phyloP scores from a whole-genome alignment of 2,113 vertebrate genomes.

The Argyrosomus japonicus region DNA sequence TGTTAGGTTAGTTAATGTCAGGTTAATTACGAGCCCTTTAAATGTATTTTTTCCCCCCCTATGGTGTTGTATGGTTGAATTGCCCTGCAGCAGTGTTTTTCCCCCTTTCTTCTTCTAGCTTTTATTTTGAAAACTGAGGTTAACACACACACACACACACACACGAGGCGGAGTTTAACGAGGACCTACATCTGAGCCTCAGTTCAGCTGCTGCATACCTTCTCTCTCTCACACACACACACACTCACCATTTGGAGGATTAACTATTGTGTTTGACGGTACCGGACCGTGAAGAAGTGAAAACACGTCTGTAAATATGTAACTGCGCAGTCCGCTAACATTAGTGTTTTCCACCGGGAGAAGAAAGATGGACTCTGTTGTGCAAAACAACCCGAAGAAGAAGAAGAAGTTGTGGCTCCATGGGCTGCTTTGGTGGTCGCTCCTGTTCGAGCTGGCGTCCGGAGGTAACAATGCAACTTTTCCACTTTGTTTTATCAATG shows the following conservation, averaged over 20 bases:
- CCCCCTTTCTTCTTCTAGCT: background rate
- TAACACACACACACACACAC: constrained; percentile 14
- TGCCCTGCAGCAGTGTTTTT: background rate
- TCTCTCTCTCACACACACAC: background rate
- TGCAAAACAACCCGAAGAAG: constrained; percentile 51
- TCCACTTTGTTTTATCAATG: background rate
- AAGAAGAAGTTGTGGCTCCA: constrained; percentile 65
- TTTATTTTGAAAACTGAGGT: constrained; percentile 60
- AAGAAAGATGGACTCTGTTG: constrained; percentile 68
- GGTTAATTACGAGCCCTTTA: background rate
- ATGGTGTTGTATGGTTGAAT: background rate
- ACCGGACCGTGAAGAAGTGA: constrained; percentile 14
- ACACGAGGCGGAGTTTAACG: constrained; percentile 66
- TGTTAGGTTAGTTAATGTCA: too few species aligned
- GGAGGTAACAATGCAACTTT: constrained; percentile 74
- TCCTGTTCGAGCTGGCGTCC: constrained; percentile 63
- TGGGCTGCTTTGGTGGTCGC: constrained; percentile 75
- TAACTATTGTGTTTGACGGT: background rate
- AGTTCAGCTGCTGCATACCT: background rate
- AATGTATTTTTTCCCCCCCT: background rate
- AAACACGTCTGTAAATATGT: constrained; percentile 60
- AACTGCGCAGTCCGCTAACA: constrained; percentile 11
- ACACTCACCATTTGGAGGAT: background rate
- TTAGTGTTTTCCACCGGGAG: constrained; percentile 27
- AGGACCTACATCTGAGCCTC: background rate